Evolutionary conservation across 2,888 invertebrate species (phyloP).

Genomic region (Latrodectus hesperus): DNA sequence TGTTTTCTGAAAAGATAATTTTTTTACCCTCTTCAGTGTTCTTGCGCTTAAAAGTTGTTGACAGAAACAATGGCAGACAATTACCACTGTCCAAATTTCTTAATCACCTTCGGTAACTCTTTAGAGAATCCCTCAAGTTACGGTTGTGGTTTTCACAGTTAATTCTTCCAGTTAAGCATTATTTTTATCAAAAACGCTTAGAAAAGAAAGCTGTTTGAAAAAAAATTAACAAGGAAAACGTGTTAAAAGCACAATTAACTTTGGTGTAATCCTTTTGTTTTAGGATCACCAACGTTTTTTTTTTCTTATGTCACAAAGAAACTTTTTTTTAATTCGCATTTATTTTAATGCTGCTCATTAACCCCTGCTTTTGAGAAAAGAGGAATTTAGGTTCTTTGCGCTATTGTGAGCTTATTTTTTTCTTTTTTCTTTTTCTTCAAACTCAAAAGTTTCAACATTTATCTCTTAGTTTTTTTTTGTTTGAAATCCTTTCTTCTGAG

Average conservation of each 20-base stretch:
- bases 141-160: conserved; percentile 53
- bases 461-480: not conserved
- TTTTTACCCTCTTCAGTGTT: conserved; percentile 6
- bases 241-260: conserved; percentile 66
- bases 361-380: conserved; percentile 22
- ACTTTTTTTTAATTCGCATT: conserved; percentile 9
- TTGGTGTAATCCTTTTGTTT: conserved; percentile 62
- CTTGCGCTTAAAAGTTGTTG: conserved; percentile 27
- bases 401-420: conserved; percentile 5
- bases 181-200: conserved; percentile 41
- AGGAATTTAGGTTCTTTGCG: conserved; percentile 18
- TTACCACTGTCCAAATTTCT: conserved; percentile 53
- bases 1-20: conserved; percentile 7
- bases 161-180: conserved; percentile 50
- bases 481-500: not conserved
- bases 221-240: conserved; percentile 38
- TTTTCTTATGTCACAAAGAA: conserved; percentile 31
- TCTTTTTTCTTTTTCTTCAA: not conserved
- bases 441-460: conserved; percentile 26
- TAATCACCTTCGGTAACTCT: conserved; percentile 33
- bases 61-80: conserved; percentile 56
- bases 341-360: conserved; percentile 46
- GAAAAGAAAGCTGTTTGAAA: not conserved
- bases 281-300: conserved; percentile 8
- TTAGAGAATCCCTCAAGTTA: conserved; percentile 27